Percentiles rank a stretch among this genome's conserved stretches.
Evolutionary conservation across 1,140 invertebrate genomes (phyloP).

Genomic region (Laupala kohalensis): DNA sequence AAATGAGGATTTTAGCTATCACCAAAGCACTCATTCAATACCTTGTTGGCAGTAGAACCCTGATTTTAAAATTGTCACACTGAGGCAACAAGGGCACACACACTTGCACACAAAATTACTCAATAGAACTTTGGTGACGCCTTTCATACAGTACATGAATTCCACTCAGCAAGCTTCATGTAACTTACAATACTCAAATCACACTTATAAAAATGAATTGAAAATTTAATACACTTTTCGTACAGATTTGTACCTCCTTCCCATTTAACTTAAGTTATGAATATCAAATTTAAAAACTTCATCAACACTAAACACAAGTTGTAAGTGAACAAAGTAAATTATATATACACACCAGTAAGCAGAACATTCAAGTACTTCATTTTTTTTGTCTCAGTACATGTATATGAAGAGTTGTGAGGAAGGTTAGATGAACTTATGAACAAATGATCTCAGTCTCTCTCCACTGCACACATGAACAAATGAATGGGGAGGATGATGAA

Average conservation of each 20-base stretch:
- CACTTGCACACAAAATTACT: background rate
- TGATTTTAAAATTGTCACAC: slow-evolving; percentile 3
- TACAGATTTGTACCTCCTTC: background rate
- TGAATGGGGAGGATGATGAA: slow-evolving; percentile 32
- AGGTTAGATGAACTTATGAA: slow-evolving; percentile 33
- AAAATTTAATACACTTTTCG: too few species aligned
- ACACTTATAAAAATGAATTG: too few species aligned
- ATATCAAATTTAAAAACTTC: background rate
- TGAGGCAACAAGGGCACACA: background rate
- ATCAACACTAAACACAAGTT: background rate
- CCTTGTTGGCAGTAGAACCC: slow-evolving; percentile 7
- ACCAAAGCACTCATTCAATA: slow-evolving; percentile 12
- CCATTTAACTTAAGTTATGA: background rate
- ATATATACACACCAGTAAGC: slow-evolving; percentile 6
- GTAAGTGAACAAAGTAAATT: slow-evolving; percentile 5
- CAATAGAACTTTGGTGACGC: background rate
- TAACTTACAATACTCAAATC: too few species aligned
- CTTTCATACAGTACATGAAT: background rate
- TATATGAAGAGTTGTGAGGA: slow-evolving; percentile 4
- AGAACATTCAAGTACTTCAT: slow-evolving; percentile 3
- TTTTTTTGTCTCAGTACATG: background rate
- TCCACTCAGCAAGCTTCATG: too few species aligned
- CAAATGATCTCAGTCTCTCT: slow-evolving; percentile 24
- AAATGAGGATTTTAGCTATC: slow-evolving; percentile 12
- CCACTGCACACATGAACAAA: slow-evolving; percentile 37